phyloP scores from a whole-genome alignment of 2,888 invertebrate species.

The Agrotis ipsilon region DNA sequence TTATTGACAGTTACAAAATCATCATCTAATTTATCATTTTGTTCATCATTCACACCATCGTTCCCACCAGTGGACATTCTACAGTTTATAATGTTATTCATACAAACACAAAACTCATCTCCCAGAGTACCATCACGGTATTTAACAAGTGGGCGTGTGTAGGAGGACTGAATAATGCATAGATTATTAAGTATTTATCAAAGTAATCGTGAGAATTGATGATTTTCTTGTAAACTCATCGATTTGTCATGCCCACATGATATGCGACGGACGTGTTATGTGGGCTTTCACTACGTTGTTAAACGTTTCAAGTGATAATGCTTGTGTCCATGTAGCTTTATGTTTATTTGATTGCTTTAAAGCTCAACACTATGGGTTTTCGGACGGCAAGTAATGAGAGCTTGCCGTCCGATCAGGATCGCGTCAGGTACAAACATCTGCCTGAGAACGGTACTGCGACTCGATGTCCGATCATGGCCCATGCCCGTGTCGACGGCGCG shows the following conservation, averaged over 20 bases:
- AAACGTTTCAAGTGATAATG: conserved; percentile 5
- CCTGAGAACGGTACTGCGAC: too few relatives aligned
- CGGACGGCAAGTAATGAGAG: too few relatives aligned
- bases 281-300: conserved; percentile 49
- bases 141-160: conserved; percentile 57
- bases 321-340: not conserved
- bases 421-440: too few relatives aligned
- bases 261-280: conserved; percentile 5
- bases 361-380: too few relatives aligned
- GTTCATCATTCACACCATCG: not conserved
- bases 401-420: too few relatives aligned
- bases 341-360: not conserved
- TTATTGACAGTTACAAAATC: not conserved
- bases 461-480: too few relatives aligned
- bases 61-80: not conserved
- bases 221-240: conserved; percentile 49
- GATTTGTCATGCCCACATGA: conserved; percentile 58
- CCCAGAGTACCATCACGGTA: conserved; percentile 34
- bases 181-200: conserved; percentile 62
- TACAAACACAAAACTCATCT: conserved; percentile 35
- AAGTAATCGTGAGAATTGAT: conserved; percentile 64
- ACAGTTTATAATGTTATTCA: conserved; percentile 2
- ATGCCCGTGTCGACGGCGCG: too few relatives aligned
- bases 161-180: conserved; percentile 58
- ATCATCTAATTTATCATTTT: not conserved